Percentiles rank a stretch among this genome's conserved stretches.
Evolutionary conservation across 2,888 invertebrate species (phyloP).

Genomic region (Drosophila quinaria): DNA sequence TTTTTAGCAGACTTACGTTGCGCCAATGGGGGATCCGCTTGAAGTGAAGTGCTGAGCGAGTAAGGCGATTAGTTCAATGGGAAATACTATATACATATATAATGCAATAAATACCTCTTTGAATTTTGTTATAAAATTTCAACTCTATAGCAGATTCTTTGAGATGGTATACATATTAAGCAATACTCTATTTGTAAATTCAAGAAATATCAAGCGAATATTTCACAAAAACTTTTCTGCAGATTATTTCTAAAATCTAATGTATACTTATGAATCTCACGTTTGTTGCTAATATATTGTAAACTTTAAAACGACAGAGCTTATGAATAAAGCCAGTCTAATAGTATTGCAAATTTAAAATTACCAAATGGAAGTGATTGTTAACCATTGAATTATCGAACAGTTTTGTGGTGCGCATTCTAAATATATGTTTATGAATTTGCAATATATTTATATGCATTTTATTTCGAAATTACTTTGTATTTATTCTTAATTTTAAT

Average conservation of each 20-base stretch:
- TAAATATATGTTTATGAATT: background rate
- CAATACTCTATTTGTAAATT: no score
- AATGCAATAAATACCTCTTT: slow-evolving; percentile 1
- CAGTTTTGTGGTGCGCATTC: background rate
- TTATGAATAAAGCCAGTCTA: no score
- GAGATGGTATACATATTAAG: no score
- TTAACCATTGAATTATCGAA: background rate
- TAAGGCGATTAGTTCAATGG: background rate
- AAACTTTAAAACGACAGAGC: no score
- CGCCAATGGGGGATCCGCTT: background rate
- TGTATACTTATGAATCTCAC: no score
- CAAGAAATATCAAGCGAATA: no score
- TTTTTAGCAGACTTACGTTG: slow-evolving; percentile 59
- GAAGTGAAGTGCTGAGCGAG: slow-evolving; percentile 5
- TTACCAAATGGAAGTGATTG: background rate
- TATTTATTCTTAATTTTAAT: background rate
- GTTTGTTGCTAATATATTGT: no score
- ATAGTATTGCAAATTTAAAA: no score
- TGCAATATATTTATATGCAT: background rate
- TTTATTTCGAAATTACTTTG: background rate
- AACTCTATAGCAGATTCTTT: background rate
- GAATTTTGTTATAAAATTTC: background rate
- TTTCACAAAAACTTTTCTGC: no score
- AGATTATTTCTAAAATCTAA: no score
- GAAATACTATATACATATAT: background rate